Conservation (phyloP, 2,113 vertebrate genomes). For the Glaucomys volans region DNA sequence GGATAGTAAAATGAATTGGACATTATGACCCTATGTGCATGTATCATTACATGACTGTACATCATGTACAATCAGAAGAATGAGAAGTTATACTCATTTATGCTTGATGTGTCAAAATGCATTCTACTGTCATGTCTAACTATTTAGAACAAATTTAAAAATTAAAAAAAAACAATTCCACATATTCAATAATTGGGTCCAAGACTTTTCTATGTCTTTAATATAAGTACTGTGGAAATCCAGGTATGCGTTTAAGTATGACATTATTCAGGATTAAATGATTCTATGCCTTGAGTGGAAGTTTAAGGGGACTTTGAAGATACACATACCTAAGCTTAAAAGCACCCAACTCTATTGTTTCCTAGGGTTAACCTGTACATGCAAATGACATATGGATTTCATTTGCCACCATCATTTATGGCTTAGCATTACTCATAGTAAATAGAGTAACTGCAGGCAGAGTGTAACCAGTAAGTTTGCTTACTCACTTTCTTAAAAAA, state of each 20-base stretch:
- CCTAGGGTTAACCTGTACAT: slow-evolving; percentile 52
- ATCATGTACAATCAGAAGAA: too few species aligned
- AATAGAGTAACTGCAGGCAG: not conserved
- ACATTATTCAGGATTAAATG: not conserved
- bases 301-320: not conserved
- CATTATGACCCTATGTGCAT: too few species aligned
- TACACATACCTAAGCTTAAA: not conserved
- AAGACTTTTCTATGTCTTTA: not conserved
- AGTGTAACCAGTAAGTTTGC: slow-evolving; percentile 5
- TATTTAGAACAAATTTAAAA: too few species aligned
- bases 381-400: slow-evolving; percentile 67
- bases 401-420: slow-evolving; percentile 43
- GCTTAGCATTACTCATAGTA: not conserved
- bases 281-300: not conserved
- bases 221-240: not conserved
- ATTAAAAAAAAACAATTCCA: not conserved
- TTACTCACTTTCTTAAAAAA: slow-evolving; percentile 37
- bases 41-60: too few species aligned
- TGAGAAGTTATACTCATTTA: too few species aligned
- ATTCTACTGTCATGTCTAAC: too few species aligned
- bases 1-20: too few species aligned
- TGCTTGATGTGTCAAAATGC: too few species aligned
- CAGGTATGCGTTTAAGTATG: not conserved
- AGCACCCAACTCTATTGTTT: slow-evolving; percentile 46
- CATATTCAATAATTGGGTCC: not conserved